Conservation (phyloP, 1,140 invertebrate species). For the Chelonus insularis region DNA sequence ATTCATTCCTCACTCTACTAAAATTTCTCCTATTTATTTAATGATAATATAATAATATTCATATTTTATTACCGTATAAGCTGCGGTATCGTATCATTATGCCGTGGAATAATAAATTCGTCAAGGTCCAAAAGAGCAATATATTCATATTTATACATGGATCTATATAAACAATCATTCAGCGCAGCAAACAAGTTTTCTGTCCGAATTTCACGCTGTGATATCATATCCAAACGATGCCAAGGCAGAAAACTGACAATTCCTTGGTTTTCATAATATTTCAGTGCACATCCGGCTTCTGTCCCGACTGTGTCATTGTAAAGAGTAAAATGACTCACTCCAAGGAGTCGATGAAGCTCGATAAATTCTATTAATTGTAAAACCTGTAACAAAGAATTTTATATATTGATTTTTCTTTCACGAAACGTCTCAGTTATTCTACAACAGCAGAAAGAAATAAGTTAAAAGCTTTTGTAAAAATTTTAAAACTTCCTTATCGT, state of each 20-base stretch:
- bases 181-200: slow-evolving; percentile 89
- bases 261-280: slow-evolving; percentile 69
- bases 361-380: slow-evolving; percentile 89
- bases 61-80: slow-evolving; percentile 68
- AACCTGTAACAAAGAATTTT: slow-evolving; percentile 56
- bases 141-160: slow-evolving; percentile 80
- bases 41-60: too few species aligned
- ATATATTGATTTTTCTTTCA: background rate
- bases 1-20: too few species aligned
- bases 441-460: too few species aligned
- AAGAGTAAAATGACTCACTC: slow-evolving; percentile 86
- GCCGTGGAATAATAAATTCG: slow-evolving; percentile 85
- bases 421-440: too few species aligned
- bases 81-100: slow-evolving; percentile 70
- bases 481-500: too few species aligned
- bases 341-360: slow-evolving; percentile 84
- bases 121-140: slow-evolving; percentile 87
- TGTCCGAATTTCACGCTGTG: slow-evolving; percentile 88
- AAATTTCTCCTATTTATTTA: too few species aligned
- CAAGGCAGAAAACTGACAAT: slow-evolving; percentile 83
- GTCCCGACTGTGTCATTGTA: slow-evolving; percentile 88
- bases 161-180: slow-evolving; percentile 91
- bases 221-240: slow-evolving; percentile 82
- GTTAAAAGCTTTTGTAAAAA: too few species aligned
- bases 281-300: slow-evolving; percentile 76